Evolutionary conservation across 2,797 vertebrate species (phyloP).

Genomic region (Xenops minutus): DNA sequence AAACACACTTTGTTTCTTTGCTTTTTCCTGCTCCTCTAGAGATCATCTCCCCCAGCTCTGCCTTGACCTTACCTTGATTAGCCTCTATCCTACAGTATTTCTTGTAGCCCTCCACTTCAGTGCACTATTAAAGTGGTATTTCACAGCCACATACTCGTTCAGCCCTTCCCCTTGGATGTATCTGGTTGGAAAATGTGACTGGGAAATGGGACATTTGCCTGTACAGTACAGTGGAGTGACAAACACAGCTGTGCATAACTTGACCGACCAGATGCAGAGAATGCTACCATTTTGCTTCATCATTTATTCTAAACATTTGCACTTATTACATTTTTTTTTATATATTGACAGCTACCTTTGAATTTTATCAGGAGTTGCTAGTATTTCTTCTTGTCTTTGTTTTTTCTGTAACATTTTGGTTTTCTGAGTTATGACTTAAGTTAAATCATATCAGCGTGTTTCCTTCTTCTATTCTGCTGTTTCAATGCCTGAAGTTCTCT

Average conservation of each 20-base stretch:
- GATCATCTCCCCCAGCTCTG: neutral
- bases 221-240: neutral
- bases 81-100: neutral
- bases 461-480: neutral
- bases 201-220: neutral
- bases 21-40: neutral
- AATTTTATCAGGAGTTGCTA: neutral
- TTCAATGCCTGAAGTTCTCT: neutral
- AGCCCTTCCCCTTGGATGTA: neutral
- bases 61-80: neutral
- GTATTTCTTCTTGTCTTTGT: neutral
- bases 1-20: neutral
- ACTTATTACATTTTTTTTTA: neutral
- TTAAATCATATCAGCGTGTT: neutral
- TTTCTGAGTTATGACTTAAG: neutral
- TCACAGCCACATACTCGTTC: neutral
- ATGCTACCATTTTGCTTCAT: fast-evolving
- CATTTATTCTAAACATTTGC: neutral
- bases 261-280: neutral
- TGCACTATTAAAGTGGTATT: neutral
- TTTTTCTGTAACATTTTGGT: neutral
- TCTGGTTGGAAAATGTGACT: neutral
- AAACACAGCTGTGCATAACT: neutral
- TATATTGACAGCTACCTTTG: neutral
- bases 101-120: neutral